Conservation (phyloP, 2,113 vertebrate genomes). For the Pelodiscus sinensis region DNA sequence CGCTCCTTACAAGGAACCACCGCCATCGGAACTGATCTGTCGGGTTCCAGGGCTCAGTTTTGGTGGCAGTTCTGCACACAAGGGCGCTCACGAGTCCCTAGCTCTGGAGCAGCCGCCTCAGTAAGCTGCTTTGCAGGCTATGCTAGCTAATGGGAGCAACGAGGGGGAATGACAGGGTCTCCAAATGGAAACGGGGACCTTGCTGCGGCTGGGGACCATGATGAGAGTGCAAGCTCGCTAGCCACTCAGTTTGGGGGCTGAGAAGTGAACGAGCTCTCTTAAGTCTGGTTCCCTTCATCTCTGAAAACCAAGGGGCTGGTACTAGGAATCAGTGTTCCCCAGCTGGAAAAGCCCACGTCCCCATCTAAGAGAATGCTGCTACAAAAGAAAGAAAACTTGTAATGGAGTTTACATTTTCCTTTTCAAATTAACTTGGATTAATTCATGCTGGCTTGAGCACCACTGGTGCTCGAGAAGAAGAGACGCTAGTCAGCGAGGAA, state of each 20-base stretch:
- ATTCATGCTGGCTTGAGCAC: neutral
- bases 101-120: neutral
- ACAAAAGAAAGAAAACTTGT: neutral
- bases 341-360: neutral
- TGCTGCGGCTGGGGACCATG: neutral
- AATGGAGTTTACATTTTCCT: neutral
- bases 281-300: neutral
- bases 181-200: neutral
- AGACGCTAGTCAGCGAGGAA: fast-evolving
- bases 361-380: neutral
- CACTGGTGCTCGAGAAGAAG: neutral
- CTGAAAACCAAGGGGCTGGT: neutral
- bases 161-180: neutral
- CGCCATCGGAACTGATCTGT: neutral
- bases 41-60: neutral
- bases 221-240: neutral
- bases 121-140: neutral
- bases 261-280: neutral
- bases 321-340: neutral
- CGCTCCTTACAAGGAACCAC: neutral
- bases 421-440: neutral
- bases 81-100: neutral
- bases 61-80: neutral
- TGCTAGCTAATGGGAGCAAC: neutral
- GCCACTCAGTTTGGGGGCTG: neutral